These are phyloP conservation scores for Acholoe squamosa DNA, from an alignment of 2,888 invertebrate genomes.

Conservation along the genomic window DNA sequence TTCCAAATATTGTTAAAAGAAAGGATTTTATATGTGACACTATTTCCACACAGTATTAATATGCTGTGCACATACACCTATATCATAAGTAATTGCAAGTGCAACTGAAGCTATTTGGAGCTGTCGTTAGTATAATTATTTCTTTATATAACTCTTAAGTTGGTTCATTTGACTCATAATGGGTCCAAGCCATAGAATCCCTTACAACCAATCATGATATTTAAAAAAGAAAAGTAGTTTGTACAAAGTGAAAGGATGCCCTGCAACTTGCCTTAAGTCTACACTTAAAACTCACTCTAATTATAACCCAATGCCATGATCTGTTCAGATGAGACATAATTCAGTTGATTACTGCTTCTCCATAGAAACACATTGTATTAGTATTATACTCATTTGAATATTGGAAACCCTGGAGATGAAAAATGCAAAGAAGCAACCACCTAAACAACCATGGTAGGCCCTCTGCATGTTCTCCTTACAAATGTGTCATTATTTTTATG, in stretches of 20 bases:
- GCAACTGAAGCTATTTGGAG: not conserved
- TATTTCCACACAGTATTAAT: conserved; percentile 22
- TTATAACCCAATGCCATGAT: not conserved
- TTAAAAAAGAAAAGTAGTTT: not conserved
- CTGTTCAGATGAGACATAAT: not conserved
- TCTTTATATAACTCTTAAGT: not conserved
- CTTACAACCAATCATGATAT: not conserved
- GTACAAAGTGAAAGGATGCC: conserved; percentile 18
- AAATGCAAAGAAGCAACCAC: too few species aligned
- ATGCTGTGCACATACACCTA: conserved; percentile 39
- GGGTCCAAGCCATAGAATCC: not conserved
- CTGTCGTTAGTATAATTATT: not conserved
- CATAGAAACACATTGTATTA: not conserved
- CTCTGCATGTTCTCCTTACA: too few species aligned
- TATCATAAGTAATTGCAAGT: conserved; percentile 20
- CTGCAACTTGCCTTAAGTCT: conserved; percentile 24
- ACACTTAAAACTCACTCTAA: not conserved
- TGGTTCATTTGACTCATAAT: not conserved
- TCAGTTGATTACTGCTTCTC: conserved; percentile 1
- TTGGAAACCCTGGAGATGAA: too few species aligned
- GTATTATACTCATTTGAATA: too few species aligned
- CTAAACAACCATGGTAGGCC: too few species aligned
- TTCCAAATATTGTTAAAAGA: conserved; percentile 35
- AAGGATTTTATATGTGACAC: not conserved
- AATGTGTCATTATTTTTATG: not conserved